These are phyloP conservation scores for Umimayanthus kanabou DNA, from an alignment of 92 coral and sea anemone genomes.

Conservation along the genomic window DNA sequence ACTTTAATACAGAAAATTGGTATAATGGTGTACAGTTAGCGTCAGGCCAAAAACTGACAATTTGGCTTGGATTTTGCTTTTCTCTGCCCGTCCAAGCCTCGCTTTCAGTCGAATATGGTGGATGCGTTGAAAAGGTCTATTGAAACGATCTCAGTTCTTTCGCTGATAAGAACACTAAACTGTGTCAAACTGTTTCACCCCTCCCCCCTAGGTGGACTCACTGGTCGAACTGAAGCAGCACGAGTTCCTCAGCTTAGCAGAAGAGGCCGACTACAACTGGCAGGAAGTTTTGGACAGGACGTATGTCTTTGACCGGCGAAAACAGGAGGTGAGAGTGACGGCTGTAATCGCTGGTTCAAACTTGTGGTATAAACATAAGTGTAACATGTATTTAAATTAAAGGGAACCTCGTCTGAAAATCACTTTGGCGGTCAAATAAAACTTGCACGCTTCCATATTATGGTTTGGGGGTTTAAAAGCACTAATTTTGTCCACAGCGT, in stretches of 20 bases:
- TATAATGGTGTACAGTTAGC: too few relatives aligned
- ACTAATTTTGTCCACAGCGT: too few relatives aligned
- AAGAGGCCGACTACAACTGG: slow-evolving; percentile 91
- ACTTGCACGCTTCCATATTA: too few relatives aligned
- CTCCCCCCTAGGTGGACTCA: slow-evolving; percentile 69
- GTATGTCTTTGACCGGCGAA: slow-evolving; percentile 72
- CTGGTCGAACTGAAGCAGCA: slow-evolving; percentile 83
- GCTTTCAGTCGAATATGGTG: not conserved
- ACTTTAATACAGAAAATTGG: too few relatives aligned
- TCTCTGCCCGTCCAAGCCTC: not conserved
- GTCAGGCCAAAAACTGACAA: too few relatives aligned
- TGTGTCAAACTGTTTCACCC: slow-evolving; percentile 1
- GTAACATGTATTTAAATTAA: too few relatives aligned
- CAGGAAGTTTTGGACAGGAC: slow-evolving; percentile 77
- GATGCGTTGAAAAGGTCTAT: too few relatives aligned
- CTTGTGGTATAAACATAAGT: too few relatives aligned
- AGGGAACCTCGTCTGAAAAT: too few relatives aligned
- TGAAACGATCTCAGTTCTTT: not conserved
- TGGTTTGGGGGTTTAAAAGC: too few relatives aligned
- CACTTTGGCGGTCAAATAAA: too few relatives aligned
- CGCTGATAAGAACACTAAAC: not conserved
- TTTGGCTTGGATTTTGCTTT: not conserved
- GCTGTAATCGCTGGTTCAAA: not conserved
- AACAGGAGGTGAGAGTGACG: slow-evolving; percentile 59
- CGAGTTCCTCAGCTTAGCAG: slow-evolving; percentile 81